Conservation (phyloP, 2,888 invertebrate species). For the Sphaeridia pumilis region DNA sequence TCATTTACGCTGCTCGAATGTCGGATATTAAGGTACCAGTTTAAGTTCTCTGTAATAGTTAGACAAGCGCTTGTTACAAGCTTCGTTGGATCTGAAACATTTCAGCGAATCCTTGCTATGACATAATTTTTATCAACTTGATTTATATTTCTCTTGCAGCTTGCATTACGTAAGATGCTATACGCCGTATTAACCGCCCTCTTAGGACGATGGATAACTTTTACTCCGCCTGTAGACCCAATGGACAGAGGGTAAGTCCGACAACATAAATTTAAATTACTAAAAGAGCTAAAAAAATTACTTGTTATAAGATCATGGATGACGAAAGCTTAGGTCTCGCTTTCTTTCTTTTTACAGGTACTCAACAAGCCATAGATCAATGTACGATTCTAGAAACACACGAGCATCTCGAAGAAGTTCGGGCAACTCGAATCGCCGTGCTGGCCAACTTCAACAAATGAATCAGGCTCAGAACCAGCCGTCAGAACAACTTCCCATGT, state of each 20-base stretch:
- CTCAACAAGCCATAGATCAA: slow-evolving; percentile 13
- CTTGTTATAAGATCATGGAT: no score
- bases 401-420: slow-evolving; percentile 33
- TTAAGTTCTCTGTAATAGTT: no score
- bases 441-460: slow-evolving; percentile 8
- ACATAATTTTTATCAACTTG: background rate
- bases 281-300: no score
- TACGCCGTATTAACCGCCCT: slow-evolving; percentile 23
- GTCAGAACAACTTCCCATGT: no score
- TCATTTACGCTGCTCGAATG: slow-evolving; percentile 55
- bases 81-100: no score
- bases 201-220: slow-evolving; percentile 25
- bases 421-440: slow-evolving; percentile 22
- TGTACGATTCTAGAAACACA: slow-evolving; percentile 28
- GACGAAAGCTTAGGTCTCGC: no score
- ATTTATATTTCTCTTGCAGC: slow-evolving; percentile 16
- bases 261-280: no score
- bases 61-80: no score
- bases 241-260: slow-evolving; percentile 20
- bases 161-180: slow-evolving; percentile 33
- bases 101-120: no score
- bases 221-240: slow-evolving; percentile 15
- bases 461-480: slow-evolving; percentile 5
- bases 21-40: slow-evolving; percentile 53
- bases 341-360: slow-evolving; percentile 15